Percentiles rank a stretch among this genome's conserved stretches.
phyloP scores from a whole-genome alignment of 37 sponge, comb jelly and placozoan genomes.

The Ianthella basta region DNA sequence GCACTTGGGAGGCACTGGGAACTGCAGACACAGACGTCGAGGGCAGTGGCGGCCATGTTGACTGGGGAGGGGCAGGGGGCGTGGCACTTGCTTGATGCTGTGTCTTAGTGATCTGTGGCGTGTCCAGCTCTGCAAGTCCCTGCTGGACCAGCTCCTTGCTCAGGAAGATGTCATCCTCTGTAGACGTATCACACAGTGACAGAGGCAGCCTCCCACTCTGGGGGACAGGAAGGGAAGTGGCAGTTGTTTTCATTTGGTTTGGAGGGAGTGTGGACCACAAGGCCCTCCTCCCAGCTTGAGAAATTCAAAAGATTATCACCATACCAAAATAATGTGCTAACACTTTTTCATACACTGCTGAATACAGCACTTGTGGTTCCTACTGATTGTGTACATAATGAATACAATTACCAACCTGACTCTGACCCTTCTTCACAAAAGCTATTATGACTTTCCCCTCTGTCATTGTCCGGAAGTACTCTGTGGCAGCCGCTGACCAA shows the following conservation, averaged over 20 bases:
- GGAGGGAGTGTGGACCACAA: constrained; percentile 14
- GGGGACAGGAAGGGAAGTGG: neutral
- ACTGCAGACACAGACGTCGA: neutral
- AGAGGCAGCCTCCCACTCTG: constrained; percentile 48
- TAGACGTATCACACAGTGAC: constrained; percentile 70
- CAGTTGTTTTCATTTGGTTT: neutral
- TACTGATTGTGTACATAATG: neutral
- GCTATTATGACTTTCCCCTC: neutral
- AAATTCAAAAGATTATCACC: constrained; percentile 34
- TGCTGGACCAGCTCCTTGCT: constrained; percentile 52
- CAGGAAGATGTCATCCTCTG: constrained; percentile 59
- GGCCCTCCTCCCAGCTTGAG: constrained; percentile 24
- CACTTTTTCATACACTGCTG: neutral
- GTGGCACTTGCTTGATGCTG: neutral
- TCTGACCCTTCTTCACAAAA: neutral
- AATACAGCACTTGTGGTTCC: constrained; percentile 18
- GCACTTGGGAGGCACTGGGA: neutral
- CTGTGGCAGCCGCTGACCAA: neutral
- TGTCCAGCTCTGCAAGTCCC: constrained; percentile 44
- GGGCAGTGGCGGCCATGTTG: neutral
- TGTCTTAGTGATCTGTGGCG: neutral
- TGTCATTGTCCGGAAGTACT: neutral
- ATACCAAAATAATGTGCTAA: neutral
- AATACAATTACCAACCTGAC: neutral
- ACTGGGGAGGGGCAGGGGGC: too few species aligned